These are phyloP conservation scores for Leptura quadrifasciata DNA, from an alignment of 2,888 invertebrate genomes.

Conservation along the genomic window DNA sequence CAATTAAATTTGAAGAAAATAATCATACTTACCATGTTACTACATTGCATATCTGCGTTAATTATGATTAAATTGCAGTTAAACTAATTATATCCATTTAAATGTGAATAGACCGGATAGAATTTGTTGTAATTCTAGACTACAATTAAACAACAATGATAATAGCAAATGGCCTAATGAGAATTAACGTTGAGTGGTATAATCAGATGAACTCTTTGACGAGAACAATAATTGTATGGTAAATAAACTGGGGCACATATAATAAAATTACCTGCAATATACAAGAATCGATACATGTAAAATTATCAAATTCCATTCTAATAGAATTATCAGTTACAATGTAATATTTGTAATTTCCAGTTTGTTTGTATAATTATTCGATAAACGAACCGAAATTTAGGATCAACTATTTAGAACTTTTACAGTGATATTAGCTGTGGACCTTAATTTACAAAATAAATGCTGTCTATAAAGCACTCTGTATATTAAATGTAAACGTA, in stretches of 20 bases:
- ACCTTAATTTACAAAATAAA: too few relatives aligned
- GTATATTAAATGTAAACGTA: too few relatives aligned
- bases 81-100: background rate
- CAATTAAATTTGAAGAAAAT: too few relatives aligned
- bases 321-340: background rate
- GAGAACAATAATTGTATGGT: slow-evolving; percentile 15
- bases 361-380: too few relatives aligned
- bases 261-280: slow-evolving; percentile 33
- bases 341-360: too few relatives aligned
- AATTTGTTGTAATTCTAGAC: background rate
- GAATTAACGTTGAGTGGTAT: background rate
- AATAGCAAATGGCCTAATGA: slow-evolving; percentile 1
- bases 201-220: slow-evolving; percentile 16
- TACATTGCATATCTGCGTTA: background rate
- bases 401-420: too few relatives aligned
- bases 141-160: slow-evolving; percentile 16
- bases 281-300: slow-evolving; percentile 7
- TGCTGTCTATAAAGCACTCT: too few relatives aligned
- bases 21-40: too few relatives aligned
- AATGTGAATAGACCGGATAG: background rate
- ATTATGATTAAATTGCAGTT: background rate
- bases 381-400: too few relatives aligned
- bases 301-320: slow-evolving; percentile 21
- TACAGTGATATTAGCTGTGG: too few relatives aligned
- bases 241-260: slow-evolving; percentile 23